Base-by-base conservation (phyloP, 30 jellyfish, hydroid and myxozoan genomes). In the Phacellophora camtschatica region DNA sequence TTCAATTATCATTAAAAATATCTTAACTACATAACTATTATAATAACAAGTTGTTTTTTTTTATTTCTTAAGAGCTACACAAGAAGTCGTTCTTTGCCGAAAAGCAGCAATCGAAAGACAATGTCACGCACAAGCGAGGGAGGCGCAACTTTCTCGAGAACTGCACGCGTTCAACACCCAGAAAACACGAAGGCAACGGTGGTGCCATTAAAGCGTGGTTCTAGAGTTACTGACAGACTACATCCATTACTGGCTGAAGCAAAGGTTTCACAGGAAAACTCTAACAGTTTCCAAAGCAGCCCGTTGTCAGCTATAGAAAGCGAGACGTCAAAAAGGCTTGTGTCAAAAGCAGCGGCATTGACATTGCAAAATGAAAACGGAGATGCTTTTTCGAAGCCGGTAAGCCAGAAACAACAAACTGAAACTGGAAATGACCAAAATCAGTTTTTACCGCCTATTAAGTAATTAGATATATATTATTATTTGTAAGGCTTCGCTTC, bases 391-490 rank as follows among this genome's bases (percentile, higher is more conserved):
- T n/a, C 79, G 59, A 78, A 27, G 8, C 37, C 36, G 13, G 78
- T 43, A 25, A 65, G 63, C 45, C 82, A 61, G 49, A 78, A 43
- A 36, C 25, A 68, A 19, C 82, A 62, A 53, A 71, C 33, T 59
- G 81, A 65, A 37, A 39, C 70, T 19, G 53, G 90, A 6, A 67
- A 53, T 23, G 95, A 83, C 32, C 74, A 54, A 64, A 56, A 48
- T 31, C 87, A 83, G 81, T 83, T 83, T 49, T 69, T 83, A n/a
- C 95, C 95, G 10, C 95, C 95, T 9, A 83, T 83, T 11, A 83
- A 83, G 42, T 83, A 48, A 36, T 31, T 34, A n/a, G n/a, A n/a
- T n/a, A n/a, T n/a, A n/a, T n/a, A n/a, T n/a, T n/a, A n/a, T n/a
- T n/a, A n/a, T 55, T 4, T 55, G n/a, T 55, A 55, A 23, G 8